Evolutionary conservation across 2,797 vertebrate genomes (phyloP).

Genomic region (Myripristis jacobus): DNA sequence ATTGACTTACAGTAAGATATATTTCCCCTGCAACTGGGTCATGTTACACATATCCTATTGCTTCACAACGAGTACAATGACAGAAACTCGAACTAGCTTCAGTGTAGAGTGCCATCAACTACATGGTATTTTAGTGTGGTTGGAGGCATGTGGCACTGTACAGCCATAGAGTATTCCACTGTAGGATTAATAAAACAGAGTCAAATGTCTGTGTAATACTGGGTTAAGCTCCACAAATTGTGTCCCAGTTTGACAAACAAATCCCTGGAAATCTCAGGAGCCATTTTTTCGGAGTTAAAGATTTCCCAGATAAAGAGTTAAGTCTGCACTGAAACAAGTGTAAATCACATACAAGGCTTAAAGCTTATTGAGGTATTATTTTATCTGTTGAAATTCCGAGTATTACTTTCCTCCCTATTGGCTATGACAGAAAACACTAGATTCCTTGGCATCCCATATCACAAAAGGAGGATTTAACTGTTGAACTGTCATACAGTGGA

Average conservation of each 20-base stretch:
- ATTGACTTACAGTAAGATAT: slow-evolving; percentile 15
- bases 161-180: slow-evolving; percentile 61
- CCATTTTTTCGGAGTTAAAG: slow-evolving; percentile 43
- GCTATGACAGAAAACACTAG: background rate
- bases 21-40: background rate
- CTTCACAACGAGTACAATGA: slow-evolving; percentile 17
- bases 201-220: slow-evolving; percentile 72
- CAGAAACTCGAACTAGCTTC: slow-evolving; percentile 3
- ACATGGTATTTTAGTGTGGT: slow-evolving; percentile 37
- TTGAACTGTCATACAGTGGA: background rate
- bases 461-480: background rate
- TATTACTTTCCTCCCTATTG: slow-evolving; percentile 7
- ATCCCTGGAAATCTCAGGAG: slow-evolving; percentile 64
- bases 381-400: background rate
- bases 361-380: background rate
- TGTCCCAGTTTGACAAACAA: slow-evolving; percentile 69
- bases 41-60: background rate
- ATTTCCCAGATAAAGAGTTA: slow-evolving; percentile 38
- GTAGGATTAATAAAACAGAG: slow-evolving; percentile 75
- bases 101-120: slow-evolving; percentile 17
- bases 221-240: slow-evolving; percentile 78
- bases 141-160: slow-evolving; percentile 38
- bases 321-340: background rate
- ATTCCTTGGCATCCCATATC: background rate
- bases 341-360: background rate